Base-by-base conservation (phyloP, 2,113 vertebrate genomes). In the Clarias gariepinus region DNA sequence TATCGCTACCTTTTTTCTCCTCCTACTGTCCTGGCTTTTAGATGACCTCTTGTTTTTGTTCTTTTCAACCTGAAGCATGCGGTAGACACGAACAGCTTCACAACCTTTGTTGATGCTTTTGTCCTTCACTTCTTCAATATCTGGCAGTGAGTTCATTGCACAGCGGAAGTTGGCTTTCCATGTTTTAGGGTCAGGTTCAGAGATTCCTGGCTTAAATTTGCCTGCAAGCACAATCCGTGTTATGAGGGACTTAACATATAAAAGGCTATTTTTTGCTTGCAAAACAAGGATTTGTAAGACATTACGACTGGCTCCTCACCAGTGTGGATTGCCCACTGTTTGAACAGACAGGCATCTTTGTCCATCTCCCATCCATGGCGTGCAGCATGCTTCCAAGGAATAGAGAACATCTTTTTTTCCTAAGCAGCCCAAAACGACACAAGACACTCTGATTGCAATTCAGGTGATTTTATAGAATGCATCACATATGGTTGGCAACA, bases 111-210 rank as follows among this genome's bases (percentile, higher is more conserved):
- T 97, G 87, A 97, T 57, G 89, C 98, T 99, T 90, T 91, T 95
- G 89, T 97, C 95, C 91, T 98, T 99, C 84, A 99, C 96, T 91
- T 99, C 98, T 87, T 98, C 94, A 0, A 99, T 98, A 92, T 99
- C 98, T 0, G 97, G 97, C 81, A 99, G 93, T 0, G 98, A 99
- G 89, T 99, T 99, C 98, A 99, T 98, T 3, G 98, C 98, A 53
- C 98, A 99, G 60, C 98, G 97, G 84, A 99, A 99, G 88, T 99
- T 99, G 7, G 98, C 98, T 92, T 99, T 99, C 98, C 98, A 99
- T 0, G 98, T 99, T 93, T 99, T 99, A 0, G 98, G 96, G 88
- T 99, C 98, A 0, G 98, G 95, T 0, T 91, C 83, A 63, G 90
- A 92, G 81, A 96, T 92, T 0, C 97, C 98, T 15, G 92, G 91